Base-by-base conservation (phyloP, 2,888 invertebrate genomes). In the Hirtodrosophila confusa region DNA sequence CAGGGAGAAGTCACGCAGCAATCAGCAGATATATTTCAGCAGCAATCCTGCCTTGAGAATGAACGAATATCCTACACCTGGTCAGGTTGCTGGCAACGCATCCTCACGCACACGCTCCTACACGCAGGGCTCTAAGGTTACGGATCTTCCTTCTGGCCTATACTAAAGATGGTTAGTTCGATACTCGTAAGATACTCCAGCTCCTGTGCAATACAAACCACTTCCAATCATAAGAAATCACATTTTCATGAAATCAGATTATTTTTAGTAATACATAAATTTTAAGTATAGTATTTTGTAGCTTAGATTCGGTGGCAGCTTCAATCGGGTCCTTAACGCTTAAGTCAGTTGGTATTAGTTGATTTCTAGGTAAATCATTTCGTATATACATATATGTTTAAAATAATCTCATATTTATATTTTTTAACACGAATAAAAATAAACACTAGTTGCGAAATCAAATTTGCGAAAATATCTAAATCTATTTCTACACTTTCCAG, bases 121-220 rank as follows among this genome's bases (percentile, higher is more conserved):
- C 45, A 91, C 94, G 29, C 91, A 90, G 45, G 89, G 92, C 35
- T 93, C 93, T 55, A 95, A 95, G 92, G 93, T 95, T 8, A 95
- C 95, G 4, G 95, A 95, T 89, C 93, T 95, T 91, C 95, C 95
- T 71, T 95, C 95, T 43, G 95, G 95, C 57, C 91, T 95, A 69
- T 95, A 95, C 92, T 95, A 86, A 91, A 37, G 37, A 29, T 4
- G 33, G 11, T 8, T 9, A 24, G 2, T n/a, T 24, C 17, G n/a
- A 27, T 35, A 29, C 31, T 24, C 48, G 41, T 9, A 9, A 43
- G 56, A 41, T 49, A 54, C 41, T 49, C 36, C 64, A 61, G 44
- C 61, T 76, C 58, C 75, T 75, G 88, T 80, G 80, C 88, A 87
- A 80, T 80, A 80, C 64, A 35, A 44, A 54, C 49, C 48, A 50